phyloP scores from a whole-genome alignment of 1,140 invertebrate species.

The Sipha flava region DNA sequence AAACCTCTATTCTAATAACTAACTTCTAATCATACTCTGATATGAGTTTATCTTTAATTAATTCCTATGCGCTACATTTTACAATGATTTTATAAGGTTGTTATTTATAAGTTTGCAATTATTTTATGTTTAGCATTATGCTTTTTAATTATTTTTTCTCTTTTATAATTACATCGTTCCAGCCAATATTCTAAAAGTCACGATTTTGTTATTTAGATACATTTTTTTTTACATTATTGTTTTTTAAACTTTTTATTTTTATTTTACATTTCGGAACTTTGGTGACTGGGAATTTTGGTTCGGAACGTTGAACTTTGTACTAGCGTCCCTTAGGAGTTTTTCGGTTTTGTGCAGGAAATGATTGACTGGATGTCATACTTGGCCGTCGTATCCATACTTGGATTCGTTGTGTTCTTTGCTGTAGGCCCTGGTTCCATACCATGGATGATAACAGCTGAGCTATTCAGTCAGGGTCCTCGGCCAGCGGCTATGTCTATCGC shows the following conservation, averaged over 20 bases:
- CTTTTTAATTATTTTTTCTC: constrained; percentile 4
- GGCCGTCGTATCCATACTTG: constrained; percentile 84
- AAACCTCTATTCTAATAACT: too few species aligned
- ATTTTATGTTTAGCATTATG: not conserved
- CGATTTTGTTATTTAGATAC: not conserved
- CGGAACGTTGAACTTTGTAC: not conserved
- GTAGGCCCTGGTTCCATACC: constrained; percentile 94
- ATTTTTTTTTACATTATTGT: not conserved
- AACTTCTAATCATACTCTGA: too few species aligned
- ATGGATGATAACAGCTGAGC: constrained; percentile 97
- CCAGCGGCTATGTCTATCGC: constrained; percentile 97
- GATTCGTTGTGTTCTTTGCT: constrained; percentile 95
- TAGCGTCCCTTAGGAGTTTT: constrained; percentile 72
- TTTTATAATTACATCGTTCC: not conserved
- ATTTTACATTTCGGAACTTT: not conserved
- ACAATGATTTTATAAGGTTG: not conserved
- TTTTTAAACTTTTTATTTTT: not conserved
- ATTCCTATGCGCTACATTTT: too few species aligned
- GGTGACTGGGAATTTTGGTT: constrained; percentile 21
- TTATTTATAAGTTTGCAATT: not conserved
- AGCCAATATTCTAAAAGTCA: constrained; percentile 11
- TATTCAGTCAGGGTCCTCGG: constrained; percentile 93
- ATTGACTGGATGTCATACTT: constrained; percentile 95
- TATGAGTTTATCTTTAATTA: too few species aligned
- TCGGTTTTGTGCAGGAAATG: constrained; percentile 93